Evolutionary conservation across 2,113 vertebrate genomes (phyloP).

Genomic region (Ovibos moschatus): DNA sequence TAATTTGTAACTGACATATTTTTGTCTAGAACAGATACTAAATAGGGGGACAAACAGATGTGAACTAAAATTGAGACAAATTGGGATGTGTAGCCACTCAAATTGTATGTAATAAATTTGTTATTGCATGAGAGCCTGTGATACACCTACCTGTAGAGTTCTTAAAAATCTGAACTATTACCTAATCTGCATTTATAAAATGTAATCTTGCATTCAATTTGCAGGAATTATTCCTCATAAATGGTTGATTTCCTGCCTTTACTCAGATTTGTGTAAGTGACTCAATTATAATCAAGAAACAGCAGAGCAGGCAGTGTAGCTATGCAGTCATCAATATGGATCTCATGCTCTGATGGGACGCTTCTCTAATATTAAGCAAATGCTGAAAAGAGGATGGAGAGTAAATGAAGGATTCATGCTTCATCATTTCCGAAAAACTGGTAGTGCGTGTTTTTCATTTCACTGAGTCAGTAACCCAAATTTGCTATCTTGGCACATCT

Average conservation of each 20-base stretch:
- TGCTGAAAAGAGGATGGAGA: slow-evolving; percentile 6
- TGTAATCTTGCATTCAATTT: slow-evolving; percentile 58
- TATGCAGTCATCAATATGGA: slow-evolving; percentile 49
- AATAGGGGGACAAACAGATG: neutral
- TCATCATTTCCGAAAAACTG: neutral
- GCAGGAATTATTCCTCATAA: slow-evolving; percentile 68
- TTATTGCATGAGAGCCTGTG: neutral
- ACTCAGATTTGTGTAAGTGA: slow-evolving; percentile 64
- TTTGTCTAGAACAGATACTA: neutral
- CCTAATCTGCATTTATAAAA: slow-evolving; percentile 68
- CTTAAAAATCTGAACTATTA: slow-evolving; percentile 57
- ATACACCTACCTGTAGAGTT: slow-evolving; percentile 27
- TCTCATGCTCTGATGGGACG: neutral
- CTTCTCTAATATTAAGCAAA: slow-evolving; percentile 47
- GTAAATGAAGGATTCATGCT: slow-evolving; percentile 12
- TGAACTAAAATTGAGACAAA: neutral
- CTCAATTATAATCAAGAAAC: slow-evolving; percentile 74
- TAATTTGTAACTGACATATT: neutral
- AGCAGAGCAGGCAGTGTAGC: slow-evolving; percentile 14
- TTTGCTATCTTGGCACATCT: neutral
- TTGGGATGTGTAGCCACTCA: neutral
- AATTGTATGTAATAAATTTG: neutral
- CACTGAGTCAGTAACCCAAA: neutral
- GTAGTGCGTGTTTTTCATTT: neutral
- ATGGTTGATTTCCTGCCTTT: slow-evolving; percentile 71